phyloP scores from a whole-genome alignment of 1,140 invertebrate species.

The Tetragnatha versicolor region DNA sequence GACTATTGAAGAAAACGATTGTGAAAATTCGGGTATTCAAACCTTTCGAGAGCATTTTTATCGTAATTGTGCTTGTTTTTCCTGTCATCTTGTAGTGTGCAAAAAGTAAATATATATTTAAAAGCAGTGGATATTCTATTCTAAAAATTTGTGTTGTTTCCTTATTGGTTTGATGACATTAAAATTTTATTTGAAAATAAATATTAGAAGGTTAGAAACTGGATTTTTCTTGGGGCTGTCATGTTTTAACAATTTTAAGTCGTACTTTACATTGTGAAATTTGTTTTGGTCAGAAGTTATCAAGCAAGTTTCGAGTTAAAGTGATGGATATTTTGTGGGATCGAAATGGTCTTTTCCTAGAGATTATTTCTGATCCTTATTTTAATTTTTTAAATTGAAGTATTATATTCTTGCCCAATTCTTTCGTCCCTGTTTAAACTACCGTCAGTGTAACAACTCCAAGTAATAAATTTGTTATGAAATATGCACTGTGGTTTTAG shows the following conservation, averaged over 20 bases:
- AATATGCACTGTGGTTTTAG: slow-evolving; percentile 12
- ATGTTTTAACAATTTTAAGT: no score
- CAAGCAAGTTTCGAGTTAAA: no score
- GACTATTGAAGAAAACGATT: neutral
- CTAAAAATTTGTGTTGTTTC: neutral
- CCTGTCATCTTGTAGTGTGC: neutral
- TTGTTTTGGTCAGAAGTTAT: no score
- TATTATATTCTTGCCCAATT: slow-evolving; percentile 17
- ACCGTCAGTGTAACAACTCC: slow-evolving; percentile 46
- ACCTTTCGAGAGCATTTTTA: slow-evolving; percentile 15
- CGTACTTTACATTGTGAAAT: no score
- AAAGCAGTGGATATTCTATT: neutral
- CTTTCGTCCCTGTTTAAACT: slow-evolving; percentile 34
- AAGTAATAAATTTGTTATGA: slow-evolving; percentile 54
- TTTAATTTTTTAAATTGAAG: slow-evolving; percentile 24
- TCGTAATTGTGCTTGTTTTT: slow-evolving; percentile 9
- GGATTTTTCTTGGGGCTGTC: slow-evolving; percentile 31
- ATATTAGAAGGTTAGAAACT: neutral
- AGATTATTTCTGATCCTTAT: no score
- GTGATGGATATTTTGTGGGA: no score
- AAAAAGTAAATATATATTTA: neutral
- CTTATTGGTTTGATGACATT: neutral
- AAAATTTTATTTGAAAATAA: neutral
- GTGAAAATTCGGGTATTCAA: slow-evolving; percentile 1
- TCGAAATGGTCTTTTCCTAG: no score